Percentiles rank a stretch among this genome's conserved stretches.
Evolutionary conservation across 2,113 vertebrate species (phyloP).

Genomic region (Vulpes lagopus): DNA sequence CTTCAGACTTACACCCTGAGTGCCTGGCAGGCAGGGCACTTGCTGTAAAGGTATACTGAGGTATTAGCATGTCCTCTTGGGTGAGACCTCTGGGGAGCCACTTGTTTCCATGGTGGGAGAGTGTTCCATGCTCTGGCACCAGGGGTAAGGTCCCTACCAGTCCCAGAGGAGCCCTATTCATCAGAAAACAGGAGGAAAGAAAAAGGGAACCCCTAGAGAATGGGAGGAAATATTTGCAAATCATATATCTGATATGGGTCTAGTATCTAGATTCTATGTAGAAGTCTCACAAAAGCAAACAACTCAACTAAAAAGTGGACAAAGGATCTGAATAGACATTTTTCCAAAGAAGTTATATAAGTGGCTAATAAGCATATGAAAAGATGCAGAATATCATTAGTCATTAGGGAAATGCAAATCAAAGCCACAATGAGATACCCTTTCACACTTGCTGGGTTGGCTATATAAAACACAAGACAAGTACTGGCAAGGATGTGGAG

Average conservation of each 20-base stretch:
- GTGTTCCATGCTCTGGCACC: neutral
- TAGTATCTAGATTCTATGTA: neutral
- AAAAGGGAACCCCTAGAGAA: neutral
- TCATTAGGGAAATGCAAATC: neutral
- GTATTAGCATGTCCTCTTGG: neutral
- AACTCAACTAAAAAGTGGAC: neutral
- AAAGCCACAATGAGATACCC: neutral
- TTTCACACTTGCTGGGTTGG: neutral
- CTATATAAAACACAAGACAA: neutral
- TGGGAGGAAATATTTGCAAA: neutral
- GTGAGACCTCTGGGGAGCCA: neutral
- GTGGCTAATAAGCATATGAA: neutral
- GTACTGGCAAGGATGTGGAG: neutral
- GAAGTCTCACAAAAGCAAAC: neutral
- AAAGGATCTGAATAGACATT: conserved; percentile 16
- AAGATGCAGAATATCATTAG: neutral
- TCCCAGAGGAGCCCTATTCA: neutral
- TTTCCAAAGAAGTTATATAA: neutral
- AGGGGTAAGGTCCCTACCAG: neutral
- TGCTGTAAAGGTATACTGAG: neutral
- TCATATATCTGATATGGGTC: neutral
- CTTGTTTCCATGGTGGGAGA: neutral
- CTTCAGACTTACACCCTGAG: neutral
- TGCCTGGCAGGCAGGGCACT: neutral
- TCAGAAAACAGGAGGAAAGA: neutral